Conservation (phyloP, 2,888 invertebrate species). For the Noctua janthina region DNA sequence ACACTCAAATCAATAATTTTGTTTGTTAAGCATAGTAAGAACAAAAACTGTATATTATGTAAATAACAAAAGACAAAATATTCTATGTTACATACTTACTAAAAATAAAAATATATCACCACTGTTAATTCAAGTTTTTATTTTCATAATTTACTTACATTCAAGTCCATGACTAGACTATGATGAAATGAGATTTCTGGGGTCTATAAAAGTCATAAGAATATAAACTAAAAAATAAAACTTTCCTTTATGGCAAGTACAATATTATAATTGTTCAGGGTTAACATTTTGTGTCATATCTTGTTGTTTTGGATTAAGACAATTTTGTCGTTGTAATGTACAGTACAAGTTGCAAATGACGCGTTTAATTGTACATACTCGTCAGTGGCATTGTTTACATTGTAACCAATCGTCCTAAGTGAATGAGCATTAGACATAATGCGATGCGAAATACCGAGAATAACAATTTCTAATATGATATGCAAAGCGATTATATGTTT, state of each 20-base stretch:
- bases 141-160: conserved; percentile 74
- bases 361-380: neutral
- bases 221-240: conserved; percentile 69
- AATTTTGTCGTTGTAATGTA: conserved; percentile 35
- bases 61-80: conserved; percentile 21
- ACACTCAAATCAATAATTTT: conserved; percentile 24
- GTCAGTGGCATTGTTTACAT: neutral
- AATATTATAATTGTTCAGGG: conserved; percentile 69
- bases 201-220: conserved; percentile 55
- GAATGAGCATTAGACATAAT: conserved; percentile 1
- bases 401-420: conserved; percentile 8
- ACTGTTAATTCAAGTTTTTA: conserved; percentile 72
- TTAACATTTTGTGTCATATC: conserved; percentile 61
- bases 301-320: conserved; percentile 32
- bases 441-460: conserved; percentile 12
- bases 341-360: conserved; percentile 2
- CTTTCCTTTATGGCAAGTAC: conserved; percentile 76
- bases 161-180: conserved; percentile 79
- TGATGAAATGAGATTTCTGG: conserved; percentile 72
- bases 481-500: conserved; percentile 27
- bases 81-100: conserved; percentile 9
- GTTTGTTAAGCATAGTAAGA: neutral
- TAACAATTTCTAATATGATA: neutral
- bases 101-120: conserved; percentile 66
- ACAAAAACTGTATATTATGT: conserved; percentile 26